These are phyloP conservation scores for Drosophila bifasciata DNA, from an alignment of 1,140 invertebrate species.

Conservation along the genomic window DNA sequence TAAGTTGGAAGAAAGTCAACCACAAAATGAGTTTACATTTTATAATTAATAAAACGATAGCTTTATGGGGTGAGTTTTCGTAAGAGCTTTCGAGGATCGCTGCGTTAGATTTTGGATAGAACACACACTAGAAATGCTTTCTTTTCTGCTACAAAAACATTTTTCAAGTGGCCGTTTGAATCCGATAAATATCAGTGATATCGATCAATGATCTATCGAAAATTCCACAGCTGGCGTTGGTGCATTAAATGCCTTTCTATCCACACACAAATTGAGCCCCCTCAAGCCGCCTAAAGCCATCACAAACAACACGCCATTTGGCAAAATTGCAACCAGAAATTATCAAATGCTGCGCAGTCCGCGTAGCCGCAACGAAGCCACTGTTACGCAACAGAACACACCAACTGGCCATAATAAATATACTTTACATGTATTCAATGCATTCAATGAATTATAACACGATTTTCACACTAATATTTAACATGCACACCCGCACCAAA, in stretches of 20 bases:
- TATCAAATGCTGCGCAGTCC: not conserved
- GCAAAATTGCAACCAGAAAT: not conserved
- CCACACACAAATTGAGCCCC: not conserved
- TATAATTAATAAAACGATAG: too few relatives aligned
- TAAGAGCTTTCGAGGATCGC: too few relatives aligned
- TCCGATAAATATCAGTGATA: constrained; percentile 8
- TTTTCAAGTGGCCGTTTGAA: not conserved
- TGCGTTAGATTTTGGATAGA: too few relatives aligned
- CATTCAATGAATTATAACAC: constrained; percentile 52
- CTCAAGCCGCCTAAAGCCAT: not conserved
- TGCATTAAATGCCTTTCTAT: not conserved
- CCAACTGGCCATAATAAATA: constrained; percentile 46
- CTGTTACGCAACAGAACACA: constrained; percentile 56
- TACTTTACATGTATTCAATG: constrained; percentile 67
- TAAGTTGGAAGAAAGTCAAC: constrained; percentile 43
- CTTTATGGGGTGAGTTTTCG: too few relatives aligned
- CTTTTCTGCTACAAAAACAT: too few relatives aligned
- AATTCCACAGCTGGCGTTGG: not conserved
- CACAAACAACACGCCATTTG: constrained; percentile 3
- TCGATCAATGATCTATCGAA: not conserved
- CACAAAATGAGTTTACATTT: not conserved
- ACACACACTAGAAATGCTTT: too few relatives aligned
- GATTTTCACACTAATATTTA: constrained; percentile 60
- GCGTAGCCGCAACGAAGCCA: not conserved
- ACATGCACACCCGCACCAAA: constrained; percentile 6